phyloP scores from a whole-genome alignment of 2,888 invertebrate species.

The Acleris literana region DNA sequence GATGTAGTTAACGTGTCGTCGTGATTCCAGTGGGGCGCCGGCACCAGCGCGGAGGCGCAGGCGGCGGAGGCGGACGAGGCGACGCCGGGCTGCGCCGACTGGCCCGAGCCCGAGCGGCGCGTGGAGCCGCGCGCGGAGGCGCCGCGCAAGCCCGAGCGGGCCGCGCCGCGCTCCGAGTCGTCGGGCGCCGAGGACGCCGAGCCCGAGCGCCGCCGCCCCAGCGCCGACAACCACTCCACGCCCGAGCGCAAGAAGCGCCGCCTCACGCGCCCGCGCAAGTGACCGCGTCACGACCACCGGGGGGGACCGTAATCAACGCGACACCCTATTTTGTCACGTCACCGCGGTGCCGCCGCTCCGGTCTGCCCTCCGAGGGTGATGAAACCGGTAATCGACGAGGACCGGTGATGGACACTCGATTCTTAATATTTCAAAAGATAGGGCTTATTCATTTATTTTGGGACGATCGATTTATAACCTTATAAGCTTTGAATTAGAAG shows the following conservation, averaged over 20 bases:
- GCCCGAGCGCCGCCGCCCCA: constrained; percentile 30
- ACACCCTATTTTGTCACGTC: no score
- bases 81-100: constrained; percentile 22
- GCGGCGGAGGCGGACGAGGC: constrained; percentile 44
- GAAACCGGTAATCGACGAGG: no score
- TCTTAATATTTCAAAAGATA: background rate
- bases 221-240: constrained; percentile 51
- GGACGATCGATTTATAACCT: no score
- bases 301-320: no score
- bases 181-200: constrained; percentile 39
- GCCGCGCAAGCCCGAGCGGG: background rate
- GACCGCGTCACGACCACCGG: constrained; percentile 40
- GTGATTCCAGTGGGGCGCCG: constrained; percentile 65
- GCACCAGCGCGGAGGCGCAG: constrained; percentile 54
- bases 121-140: constrained; percentile 37
- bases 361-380: background rate
- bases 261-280: constrained; percentile 76
- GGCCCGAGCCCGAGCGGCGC: background rate
- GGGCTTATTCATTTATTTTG: no score
- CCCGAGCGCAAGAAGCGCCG: constrained; percentile 79
- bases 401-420: background rate
- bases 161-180: constrained; percentile 40
- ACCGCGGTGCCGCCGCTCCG: no score
- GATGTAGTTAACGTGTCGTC: background rate
- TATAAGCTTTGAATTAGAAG: no score